phyloP scores from a whole-genome alignment of 2,113 vertebrate species.

The Scatophagus argus region DNA sequence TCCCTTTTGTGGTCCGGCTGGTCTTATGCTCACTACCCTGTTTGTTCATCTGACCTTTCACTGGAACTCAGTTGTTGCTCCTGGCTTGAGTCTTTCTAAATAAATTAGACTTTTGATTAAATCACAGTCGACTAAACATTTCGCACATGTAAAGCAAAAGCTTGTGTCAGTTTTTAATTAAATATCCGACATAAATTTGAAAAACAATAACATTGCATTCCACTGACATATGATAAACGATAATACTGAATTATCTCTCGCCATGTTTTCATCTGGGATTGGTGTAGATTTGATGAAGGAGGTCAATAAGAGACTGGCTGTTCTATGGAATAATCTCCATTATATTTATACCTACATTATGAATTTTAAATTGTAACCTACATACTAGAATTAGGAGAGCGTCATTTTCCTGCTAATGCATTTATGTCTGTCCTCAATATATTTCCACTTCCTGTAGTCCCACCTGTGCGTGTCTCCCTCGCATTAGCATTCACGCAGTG shows the following conservation, averaged over 20 bases:
- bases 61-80: neutral
- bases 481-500: constrained; percentile 34
- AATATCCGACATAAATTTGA: neutral
- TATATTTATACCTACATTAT: neutral
- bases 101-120: neutral
- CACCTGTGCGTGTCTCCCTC: neutral
- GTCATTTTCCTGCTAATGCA: constrained; percentile 6
- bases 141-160: neutral
- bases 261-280: neutral
- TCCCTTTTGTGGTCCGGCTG: neutral
- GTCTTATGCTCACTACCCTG: neutral
- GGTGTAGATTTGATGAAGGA: neutral
- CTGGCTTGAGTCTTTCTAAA: neutral
- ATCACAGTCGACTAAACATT: too few species aligned
- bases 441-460: neutral
- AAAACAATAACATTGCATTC: neutral
- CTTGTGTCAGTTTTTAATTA: neutral
- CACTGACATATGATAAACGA: neutral
- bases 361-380: constrained; percentile 1
- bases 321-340: neutral
- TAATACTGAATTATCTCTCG: neutral
- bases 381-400: constrained; percentile 2
- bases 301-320: neutral
- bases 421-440: neutral
- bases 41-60: neutral